Conservation (phyloP, 2,113 vertebrate species). For the Capreolus pygargus region DNA sequence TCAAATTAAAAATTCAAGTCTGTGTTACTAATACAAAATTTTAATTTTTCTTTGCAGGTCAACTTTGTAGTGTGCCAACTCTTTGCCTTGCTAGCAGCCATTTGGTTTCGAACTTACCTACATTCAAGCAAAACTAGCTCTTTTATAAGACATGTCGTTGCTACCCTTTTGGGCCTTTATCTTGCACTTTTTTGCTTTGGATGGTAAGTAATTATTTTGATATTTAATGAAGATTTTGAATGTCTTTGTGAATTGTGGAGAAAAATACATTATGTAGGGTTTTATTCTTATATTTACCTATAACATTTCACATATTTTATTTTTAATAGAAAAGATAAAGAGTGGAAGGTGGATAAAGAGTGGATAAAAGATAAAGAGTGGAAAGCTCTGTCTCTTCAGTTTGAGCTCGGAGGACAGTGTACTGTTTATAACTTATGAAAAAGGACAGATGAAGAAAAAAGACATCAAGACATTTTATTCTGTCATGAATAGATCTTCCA, state of each 20-base stretch:
- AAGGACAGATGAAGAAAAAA: background rate
- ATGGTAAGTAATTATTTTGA: conserved; percentile 89
- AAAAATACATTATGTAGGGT: background rate
- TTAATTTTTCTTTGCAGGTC: conserved; percentile 84
- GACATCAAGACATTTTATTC: background rate
- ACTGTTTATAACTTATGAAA: background rate
- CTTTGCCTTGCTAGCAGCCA: conserved; percentile 94
- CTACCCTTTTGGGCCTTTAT: conserved; percentile 96
- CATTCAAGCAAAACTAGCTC: conserved; percentile 97
- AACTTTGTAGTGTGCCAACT: conserved; percentile 99
- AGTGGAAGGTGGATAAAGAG: no score
- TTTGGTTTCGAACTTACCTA: conserved; percentile 97
- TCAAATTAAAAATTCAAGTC: background rate
- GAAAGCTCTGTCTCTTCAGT: background rate
- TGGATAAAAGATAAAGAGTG: background rate
- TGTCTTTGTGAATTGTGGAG: background rate
- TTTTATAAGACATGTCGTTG: conserved; percentile 95
- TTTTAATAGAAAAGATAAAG: background rate
- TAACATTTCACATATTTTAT: background rate
- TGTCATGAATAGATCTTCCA: background rate
- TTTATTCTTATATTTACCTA: conserved; percentile 10
- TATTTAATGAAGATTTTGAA: background rate
- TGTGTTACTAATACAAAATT: conserved; percentile 43
- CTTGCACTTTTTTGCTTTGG: conserved; percentile 99
- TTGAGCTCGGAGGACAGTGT: background rate